Percentiles rank a stretch among this genome's conserved stretches.
phyloP scores from a whole-genome alignment of 2,113 vertebrate genomes.

The Orycteropus afer region DNA sequence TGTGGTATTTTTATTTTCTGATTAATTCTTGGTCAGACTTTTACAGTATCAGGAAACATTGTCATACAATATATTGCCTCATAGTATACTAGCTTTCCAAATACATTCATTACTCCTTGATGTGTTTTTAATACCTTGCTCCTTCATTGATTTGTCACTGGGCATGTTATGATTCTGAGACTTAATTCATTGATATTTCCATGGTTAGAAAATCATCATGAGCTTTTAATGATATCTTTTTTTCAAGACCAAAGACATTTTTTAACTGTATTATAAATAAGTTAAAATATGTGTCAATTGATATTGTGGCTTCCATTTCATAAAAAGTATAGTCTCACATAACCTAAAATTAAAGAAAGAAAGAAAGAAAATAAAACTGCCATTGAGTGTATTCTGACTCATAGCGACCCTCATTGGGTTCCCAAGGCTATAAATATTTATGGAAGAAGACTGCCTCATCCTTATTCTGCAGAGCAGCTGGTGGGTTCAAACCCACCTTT shows the following conservation, averaged over 20 bases:
- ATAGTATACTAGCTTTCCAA: no score
- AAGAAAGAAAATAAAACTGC: no score
- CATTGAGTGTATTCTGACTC: no score
- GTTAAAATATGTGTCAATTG: background rate
- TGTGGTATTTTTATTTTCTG: background rate
- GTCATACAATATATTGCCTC: fast-evolving
- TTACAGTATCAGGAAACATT: background rate
- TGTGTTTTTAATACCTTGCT: background rate
- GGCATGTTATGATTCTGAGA: background rate
- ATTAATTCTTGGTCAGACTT: background rate
- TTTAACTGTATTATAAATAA: background rate
- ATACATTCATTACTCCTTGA: fast-evolving
- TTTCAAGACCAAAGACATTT: background rate
- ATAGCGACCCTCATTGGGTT: no score
- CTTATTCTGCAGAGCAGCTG: no score
- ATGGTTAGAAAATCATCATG: background rate
- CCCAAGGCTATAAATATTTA: no score
- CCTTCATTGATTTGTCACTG: background rate
- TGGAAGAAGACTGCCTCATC: no score
- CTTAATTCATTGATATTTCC: background rate
- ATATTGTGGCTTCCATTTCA: background rate
- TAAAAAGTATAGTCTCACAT: background rate
- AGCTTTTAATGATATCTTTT: background rate
- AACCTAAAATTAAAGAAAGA: no score
- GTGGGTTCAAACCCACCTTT: no score